These are phyloP conservation scores for Trissolcus basalis DNA, from an alignment of 1,140 invertebrate genomes.

Conservation along the genomic window DNA sequence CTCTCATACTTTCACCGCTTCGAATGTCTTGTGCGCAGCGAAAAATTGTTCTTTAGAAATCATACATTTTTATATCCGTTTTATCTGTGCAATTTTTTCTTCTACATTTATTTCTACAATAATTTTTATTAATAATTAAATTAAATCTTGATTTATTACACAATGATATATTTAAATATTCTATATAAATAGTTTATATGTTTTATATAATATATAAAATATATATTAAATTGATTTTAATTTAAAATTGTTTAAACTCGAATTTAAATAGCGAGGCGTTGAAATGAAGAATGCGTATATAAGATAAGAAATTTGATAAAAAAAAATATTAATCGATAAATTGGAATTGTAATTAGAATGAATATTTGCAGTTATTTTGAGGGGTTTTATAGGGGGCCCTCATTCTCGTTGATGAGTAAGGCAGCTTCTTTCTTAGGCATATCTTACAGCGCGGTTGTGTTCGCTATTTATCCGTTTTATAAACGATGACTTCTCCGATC, in stretches of 20 bases:
- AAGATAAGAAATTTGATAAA: no score
- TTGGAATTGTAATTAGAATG: not conserved
- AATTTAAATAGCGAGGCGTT: no score
- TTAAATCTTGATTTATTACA: no score
- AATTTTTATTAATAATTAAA: no score
- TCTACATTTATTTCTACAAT: no score
- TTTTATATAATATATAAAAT: no score
- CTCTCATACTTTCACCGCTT: slow-evolving; percentile 67
- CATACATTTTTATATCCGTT: slow-evolving; percentile 6
- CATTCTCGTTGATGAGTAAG: slow-evolving; percentile 65
- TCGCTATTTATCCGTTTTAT: slow-evolving; percentile 65
- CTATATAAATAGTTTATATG: no score
- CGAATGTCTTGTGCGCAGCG: slow-evolving; percentile 30
- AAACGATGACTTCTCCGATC: slow-evolving; percentile 70
- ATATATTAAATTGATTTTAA: no score
- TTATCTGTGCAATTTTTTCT: no score
- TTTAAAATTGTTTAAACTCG: no score
- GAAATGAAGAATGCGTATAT: no score
- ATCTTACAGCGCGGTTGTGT: slow-evolving; percentile 33
- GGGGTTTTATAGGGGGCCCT: slow-evolving; percentile 57
- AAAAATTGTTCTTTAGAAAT: slow-evolving; percentile 30
- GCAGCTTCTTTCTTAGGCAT: slow-evolving; percentile 41
- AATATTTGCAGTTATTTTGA: not conserved
- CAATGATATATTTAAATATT: no score
- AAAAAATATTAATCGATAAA: not conserved